Conservation (phyloP, 92 coral and sea anemone species). For the Anthopleura xanthogrammica region DNA sequence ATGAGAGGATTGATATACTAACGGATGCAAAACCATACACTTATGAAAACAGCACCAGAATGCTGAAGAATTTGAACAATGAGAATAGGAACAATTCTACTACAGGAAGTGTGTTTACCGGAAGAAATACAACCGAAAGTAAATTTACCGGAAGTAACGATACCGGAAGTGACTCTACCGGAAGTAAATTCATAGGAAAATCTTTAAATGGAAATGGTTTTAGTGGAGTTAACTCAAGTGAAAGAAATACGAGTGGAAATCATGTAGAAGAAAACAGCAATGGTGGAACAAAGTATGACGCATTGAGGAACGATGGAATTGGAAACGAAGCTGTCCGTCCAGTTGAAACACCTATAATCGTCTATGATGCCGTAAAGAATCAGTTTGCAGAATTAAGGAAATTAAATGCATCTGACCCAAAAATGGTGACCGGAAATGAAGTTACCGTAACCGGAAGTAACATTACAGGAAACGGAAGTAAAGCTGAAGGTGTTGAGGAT, state of each 20-base stretch:
- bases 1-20: background rate
- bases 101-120: background rate
- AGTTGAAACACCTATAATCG: constrained; percentile 1
- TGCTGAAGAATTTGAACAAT: background rate
- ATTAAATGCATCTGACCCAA: background rate
- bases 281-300: background rate
- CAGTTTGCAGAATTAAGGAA: constrained; percentile 15
- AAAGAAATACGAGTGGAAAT: background rate
- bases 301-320: background rate
- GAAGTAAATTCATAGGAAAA: background rate
- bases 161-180: background rate
- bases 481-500: background rate
- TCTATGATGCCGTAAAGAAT: constrained; percentile 17
- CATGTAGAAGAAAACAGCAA: background rate
- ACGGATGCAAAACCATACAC: background rate
- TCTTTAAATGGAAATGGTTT: background rate
- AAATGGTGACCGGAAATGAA: constrained; percentile 6
- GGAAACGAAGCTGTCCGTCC: background rate
- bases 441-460: constrained; percentile 4
- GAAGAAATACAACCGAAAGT: background rate
- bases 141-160: background rate
- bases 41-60: background rate
- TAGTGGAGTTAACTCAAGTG: background rate
- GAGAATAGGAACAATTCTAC: background rate
- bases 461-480: constrained; percentile 7